Percentiles rank a stretch among this genome's conserved stretches.
These are phyloP conservation scores for Yponomeuta sedellus DNA, from an alignment of 2,888 invertebrate genomes.

Conservation along the genomic window DNA sequence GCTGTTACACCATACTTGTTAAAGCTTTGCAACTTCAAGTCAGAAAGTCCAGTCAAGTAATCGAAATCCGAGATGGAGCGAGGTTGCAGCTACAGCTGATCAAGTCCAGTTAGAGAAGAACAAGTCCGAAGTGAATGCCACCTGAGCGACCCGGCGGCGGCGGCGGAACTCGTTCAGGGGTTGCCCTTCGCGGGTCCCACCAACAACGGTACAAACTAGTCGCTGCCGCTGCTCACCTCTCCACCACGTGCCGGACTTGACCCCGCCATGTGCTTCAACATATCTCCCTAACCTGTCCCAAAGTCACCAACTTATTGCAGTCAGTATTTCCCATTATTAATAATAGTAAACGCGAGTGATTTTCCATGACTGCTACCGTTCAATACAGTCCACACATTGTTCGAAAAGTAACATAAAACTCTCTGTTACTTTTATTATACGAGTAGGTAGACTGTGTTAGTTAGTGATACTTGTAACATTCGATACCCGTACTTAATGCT, in stretches of 20 bases:
- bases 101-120: slow-evolving; percentile 73
- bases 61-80: slow-evolving; percentile 32
- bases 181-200: slow-evolving; percentile 53
- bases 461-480: background rate
- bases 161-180: slow-evolving; percentile 70
- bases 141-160: slow-evolving; percentile 55
- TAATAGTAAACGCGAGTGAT: background rate
- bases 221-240: slow-evolving; percentile 41
- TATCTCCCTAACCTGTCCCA: background rate
- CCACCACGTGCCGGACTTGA: slow-evolving; percentile 56
- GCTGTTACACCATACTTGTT: too few relatives aligned
- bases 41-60: background rate
- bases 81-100: slow-evolving; percentile 61
- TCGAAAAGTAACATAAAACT: background rate
- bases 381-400: background rate
- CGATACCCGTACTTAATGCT: background rate
- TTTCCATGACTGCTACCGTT: background rate
- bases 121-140: slow-evolving; percentile 63
- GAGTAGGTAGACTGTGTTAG: background rate
- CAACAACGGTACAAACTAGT: slow-evolving; percentile 69
- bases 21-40: too few relatives aligned
- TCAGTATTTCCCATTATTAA: background rate
- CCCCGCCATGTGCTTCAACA: background rate
- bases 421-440: background rate
- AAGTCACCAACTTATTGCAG: background rate